Base-by-base conservation (phyloP, 1,140 invertebrate species). In the Araneus ventricosus region DNA sequence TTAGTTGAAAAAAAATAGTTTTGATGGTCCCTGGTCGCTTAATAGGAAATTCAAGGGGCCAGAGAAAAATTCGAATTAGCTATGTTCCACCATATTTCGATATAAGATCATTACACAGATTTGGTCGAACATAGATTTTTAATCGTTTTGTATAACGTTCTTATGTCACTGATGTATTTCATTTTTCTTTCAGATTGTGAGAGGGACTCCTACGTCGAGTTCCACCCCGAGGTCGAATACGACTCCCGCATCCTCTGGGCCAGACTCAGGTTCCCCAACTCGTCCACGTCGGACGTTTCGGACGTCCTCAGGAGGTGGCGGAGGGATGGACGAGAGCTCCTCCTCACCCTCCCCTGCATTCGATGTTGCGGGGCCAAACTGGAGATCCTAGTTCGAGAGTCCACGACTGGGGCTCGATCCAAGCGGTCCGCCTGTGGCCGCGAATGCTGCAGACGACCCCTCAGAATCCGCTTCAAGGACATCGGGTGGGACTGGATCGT, bases 401-500 rank as follows among this genome's bases (percentile, higher is more conserved):
- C 63, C 2, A 63, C 63, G 20, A 27, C 17, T 27, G 6, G n/a
- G 1, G 24, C 52, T 20, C 39, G 91, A 20, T 41, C 61, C 4
- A n/a, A 22, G 4, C 24, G 39, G 8, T 27, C 79, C 0, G 20
- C 39, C 34, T 91, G 85, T 8, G 67, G 17, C 1, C 17, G 61
- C 5, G 4, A 84, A 10, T 97, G 97, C 94, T 97, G 97, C 94
- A 95, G 97, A 41, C 96, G 97, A 95, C 95, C 96, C 37, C 96
- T 97, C 96, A 96, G 96, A 45, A 97, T 97, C 3, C 96, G 96
- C 37, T 97, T 97, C 94, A 96, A 96, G 87, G 96, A 97, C n/a
- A 95, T 97, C 88, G 97, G 96, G 8, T 97, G 97, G 95, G 96
- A 97, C 92, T 97, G 96, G 93, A 97, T 98, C 61, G 95, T 97